A percentile compares a stretch with the other conserved stretches of the same genome.
Conservation (phyloP, 2,888 invertebrate genomes). For the Cheilosia pagana region DNA sequence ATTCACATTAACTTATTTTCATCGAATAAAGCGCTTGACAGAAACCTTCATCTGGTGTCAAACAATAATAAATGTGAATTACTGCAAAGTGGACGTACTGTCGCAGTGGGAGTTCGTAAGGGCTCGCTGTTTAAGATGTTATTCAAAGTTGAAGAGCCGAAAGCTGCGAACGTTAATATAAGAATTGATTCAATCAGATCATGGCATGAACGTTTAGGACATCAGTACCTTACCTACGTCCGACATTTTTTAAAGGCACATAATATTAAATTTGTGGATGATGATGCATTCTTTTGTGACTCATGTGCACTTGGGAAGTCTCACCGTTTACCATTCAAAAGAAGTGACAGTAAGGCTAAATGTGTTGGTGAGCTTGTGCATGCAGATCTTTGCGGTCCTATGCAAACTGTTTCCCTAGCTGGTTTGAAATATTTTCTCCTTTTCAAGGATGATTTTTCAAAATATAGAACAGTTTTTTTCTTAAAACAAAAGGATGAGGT, state of each 20-base stretch:
- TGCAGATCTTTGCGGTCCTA: constrained; percentile 75
- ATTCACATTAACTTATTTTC: constrained; percentile 75
- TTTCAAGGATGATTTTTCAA: constrained; percentile 74
- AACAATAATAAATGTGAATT: constrained; percentile 61
- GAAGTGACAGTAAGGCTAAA: constrained; percentile 58
- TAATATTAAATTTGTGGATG: constrained; percentile 60
- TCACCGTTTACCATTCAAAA: constrained; percentile 66
- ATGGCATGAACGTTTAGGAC: constrained; percentile 76
- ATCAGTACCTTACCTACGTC: constrained; percentile 74
- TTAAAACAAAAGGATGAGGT: constrained; percentile 69
- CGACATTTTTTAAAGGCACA: constrained; percentile 59
- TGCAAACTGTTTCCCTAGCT: constrained; percentile 70
- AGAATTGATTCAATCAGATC: constrained; percentile 54
- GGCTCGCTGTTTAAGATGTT: constrained; percentile 57
- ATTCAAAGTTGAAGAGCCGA: constrained; percentile 35
- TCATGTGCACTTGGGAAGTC: constrained; percentile 75
- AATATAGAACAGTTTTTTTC: constrained; percentile 70
- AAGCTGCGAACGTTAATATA: constrained; percentile 25
- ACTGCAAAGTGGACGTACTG: background rate
- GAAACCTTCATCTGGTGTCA: constrained; percentile 51
- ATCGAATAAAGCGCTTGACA: constrained; percentile 58
- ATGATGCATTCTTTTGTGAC: constrained; percentile 71
- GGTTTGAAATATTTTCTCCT: constrained; percentile 73
- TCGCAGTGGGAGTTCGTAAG: constrained; percentile 45
- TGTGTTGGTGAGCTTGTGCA: constrained; percentile 73